phyloP scores from a whole-genome alignment of 92 coral and sea anemone genomes.

The Phenganax marumi region DNA sequence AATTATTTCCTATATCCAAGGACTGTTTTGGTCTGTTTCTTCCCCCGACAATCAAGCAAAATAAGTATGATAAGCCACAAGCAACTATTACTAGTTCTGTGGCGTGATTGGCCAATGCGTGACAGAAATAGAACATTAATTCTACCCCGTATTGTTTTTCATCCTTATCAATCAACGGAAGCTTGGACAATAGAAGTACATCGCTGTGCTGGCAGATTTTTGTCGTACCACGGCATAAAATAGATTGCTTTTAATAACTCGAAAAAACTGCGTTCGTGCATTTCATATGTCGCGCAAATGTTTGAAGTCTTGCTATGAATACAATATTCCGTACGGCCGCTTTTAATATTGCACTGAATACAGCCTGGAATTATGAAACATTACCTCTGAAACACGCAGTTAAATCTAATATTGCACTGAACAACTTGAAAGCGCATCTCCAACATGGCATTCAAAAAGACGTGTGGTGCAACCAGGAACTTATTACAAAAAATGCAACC shows the following conservation, averaged over 20 bases:
- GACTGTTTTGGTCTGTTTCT: constrained; percentile 17
- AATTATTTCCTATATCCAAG: background rate
- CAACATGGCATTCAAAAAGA: too few relatives aligned
- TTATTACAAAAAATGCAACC: too few relatives aligned
- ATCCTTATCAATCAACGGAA: constrained; percentile 28
- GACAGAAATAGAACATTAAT: constrained; percentile 33
- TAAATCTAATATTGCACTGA: background rate
- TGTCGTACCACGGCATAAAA: background rate
- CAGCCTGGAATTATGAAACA: background rate
- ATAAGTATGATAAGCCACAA: constrained; percentile 27
- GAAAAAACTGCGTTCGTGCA: background rate
- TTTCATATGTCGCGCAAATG: background rate
- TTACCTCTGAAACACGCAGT: background rate
- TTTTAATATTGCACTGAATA: background rate
- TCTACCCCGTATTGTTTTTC: background rate
- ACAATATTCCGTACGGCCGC: background rate
- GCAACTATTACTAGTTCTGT: constrained; percentile 5
- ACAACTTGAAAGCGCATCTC: too few relatives aligned
- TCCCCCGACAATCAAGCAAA: background rate
- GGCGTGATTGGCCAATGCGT: constrained; percentile 25
- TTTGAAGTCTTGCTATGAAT: background rate
- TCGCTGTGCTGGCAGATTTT: constrained; percentile 33
- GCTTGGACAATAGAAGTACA: constrained; percentile 15
- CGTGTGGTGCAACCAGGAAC: too few relatives aligned
- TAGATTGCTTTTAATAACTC: background rate